Evolutionary conservation across 1,140 invertebrate species (phyloP).

Genomic region (Drosophila truncata): DNA sequence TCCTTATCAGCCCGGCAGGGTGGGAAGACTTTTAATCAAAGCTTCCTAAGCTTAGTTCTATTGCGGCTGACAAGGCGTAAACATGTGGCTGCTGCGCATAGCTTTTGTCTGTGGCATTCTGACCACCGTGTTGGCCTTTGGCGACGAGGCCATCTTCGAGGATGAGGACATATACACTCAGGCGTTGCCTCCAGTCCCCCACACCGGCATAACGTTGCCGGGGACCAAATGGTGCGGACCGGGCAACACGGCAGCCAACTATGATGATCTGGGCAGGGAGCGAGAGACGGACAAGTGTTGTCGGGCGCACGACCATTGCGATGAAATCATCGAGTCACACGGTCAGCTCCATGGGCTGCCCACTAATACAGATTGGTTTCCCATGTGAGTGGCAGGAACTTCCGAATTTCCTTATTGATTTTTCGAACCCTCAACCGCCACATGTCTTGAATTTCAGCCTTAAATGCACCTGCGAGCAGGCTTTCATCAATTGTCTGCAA

Average conservation of each 20-base stretch:
- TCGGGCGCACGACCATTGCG: slow-evolving; percentile 91
- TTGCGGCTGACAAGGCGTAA: slow-evolving; percentile 8
- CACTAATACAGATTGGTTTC: slow-evolving; percentile 88
- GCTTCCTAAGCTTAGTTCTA: slow-evolving; percentile 34
- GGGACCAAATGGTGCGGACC: slow-evolving; percentile 90
- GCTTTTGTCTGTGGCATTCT: slow-evolving; percentile 14
- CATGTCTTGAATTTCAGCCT: slow-evolving; percentile 70
- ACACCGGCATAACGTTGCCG: slow-evolving; percentile 75
- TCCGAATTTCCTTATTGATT: slow-evolving; percentile 55
- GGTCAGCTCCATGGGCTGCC: slow-evolving; percentile 87
- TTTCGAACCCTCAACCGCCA: slow-evolving; percentile 35
- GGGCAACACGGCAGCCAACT: slow-evolving; percentile 89
- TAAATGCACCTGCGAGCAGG: slow-evolving; percentile 89
- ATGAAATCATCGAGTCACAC: slow-evolving; percentile 87
- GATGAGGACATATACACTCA: slow-evolving; percentile 82
- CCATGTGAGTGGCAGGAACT: slow-evolving; percentile 72
- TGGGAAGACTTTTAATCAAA: background rate
- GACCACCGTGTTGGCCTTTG: slow-evolving; percentile 33
- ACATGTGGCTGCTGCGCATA: slow-evolving; percentile 31
- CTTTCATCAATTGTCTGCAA: slow-evolving; percentile 89
- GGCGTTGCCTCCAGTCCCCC: slow-evolving; percentile 68
- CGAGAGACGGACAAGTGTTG: slow-evolving; percentile 91
- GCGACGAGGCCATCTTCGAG: slow-evolving; percentile 79
- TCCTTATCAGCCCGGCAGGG: slow-evolving; percentile 16
- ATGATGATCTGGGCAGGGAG: slow-evolving; percentile 89